Evolutionary conservation across 2,888 invertebrate genomes (phyloP), one percentile per base, ranked within the genome.

Genomic region (Gnatocerus cornutus): DNA sequence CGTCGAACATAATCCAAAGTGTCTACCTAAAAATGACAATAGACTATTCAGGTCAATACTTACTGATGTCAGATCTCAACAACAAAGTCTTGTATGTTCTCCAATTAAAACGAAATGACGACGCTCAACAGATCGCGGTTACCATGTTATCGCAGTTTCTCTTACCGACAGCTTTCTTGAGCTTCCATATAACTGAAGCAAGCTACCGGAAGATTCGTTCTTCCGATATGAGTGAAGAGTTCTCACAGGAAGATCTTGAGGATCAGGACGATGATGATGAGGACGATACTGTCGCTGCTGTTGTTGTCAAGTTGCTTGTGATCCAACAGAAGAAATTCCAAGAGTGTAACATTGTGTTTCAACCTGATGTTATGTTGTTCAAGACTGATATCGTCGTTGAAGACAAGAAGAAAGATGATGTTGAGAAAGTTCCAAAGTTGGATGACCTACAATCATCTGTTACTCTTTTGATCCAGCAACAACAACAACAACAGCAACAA

Each of bases 321-420:
- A 93, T 96, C 70, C 95, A 96, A 81, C 94, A 95, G 27, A 95
- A 95, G 85, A 94, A 95, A 1, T 87, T 97, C 71, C 96, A 97
- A 85, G 94, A 96, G 65, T 82, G 82, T 61, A 78, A 78, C 58
- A 82, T 85, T 7, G 81, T 79, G 1, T 85, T 81, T 70, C 80
- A 81, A 65, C 81, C 83, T 0, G 84, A 83, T 45, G 69, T 46
- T 55, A 76, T 78, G 70, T 74, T 73, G 65, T 75, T 69, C 41
- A 77, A 76, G 29, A 75, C 69, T 53, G 68, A 55, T n/a, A 52
- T 67, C 7, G 16, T 46, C 5, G 46, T 52, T 12, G 58, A 74
- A 33, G 61, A 67, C 37, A 37, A 68, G 0, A 71, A 72, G 21
- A 68, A 69, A 8, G 71, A 72, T 64, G 71, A 72, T 21, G 71